Evolutionary conservation across 2,113 vertebrate genomes (phyloP), one percentile per base, ranked within the genome.

Genomic region (Rhineura floridana): DNA sequence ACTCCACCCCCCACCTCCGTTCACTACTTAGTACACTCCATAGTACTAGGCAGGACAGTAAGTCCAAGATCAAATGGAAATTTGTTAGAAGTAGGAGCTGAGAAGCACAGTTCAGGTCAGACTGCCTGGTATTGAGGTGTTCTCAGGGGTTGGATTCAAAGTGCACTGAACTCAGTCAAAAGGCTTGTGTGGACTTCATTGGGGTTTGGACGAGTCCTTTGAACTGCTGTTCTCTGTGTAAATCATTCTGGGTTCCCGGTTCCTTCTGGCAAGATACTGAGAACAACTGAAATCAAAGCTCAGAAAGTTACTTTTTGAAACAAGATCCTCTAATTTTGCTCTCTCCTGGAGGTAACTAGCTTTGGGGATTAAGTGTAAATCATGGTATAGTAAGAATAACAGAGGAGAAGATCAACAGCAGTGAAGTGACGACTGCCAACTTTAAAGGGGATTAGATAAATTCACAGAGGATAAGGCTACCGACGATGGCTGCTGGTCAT

Each of bases 151-250:
- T 69, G 0, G 0, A 52, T 36, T 5, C 23, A 52, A 39, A 50
- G 17, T 5, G 39, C 10, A 6, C 19, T 69, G 50, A 39, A 39
- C 3, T 0, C 3, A 12, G 13, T 4, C 23, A 44, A 82, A 84
- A 73, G 0, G 2, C 2, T 36, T 67, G 2, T 0, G 0, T 67
- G 0, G 0, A 46, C 11, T 70, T 0, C 0, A 3, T 15, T 0
- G 0, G 87, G 48, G 0, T 0, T 12, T 0, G 0, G n/a, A 2
- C n/a, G 0, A 0, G n/a, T 33, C 23, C 90, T 62, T 70, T 50
- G 86, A 59, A 46, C 33, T 30, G 6, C 17, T 8, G 8, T 55
- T 81, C 33, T 62, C 59, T 50, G 52, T 50, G 39, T 9, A 83
- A 63, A 63, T 21, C 52, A 86, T 55, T 50, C 77, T 77, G 80